Percentiles rank a stretch among this genome's conserved stretches.
Evolutionary conservation across 2,888 invertebrate genomes (phyloP).

Genomic region (Drepana falcataria): DNA sequence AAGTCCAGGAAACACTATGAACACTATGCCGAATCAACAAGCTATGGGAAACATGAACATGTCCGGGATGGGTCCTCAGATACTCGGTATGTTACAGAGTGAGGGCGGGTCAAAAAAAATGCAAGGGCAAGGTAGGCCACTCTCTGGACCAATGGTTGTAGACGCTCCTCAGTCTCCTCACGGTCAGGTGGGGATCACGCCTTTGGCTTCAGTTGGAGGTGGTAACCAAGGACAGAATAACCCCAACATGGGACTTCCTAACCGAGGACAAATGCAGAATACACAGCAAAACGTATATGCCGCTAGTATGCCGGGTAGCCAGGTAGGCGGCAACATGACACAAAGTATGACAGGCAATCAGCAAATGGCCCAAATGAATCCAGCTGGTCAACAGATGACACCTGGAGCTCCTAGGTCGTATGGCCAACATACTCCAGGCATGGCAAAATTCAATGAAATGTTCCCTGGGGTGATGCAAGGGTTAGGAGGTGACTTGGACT

Average conservation of each 20-base stretch:
- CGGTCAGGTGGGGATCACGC: conserved; percentile 25
- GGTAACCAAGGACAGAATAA: conserved; percentile 17
- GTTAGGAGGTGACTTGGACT: conserved; percentile 48
- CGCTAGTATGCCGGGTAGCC: conserved; percentile 15
- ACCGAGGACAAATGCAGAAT: conserved; percentile 19
- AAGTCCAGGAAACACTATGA: conserved; percentile 17
- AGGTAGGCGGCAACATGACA: conserved; percentile 17
- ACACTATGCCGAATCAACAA: conserved; percentile 6
- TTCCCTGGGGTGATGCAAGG: conserved; percentile 61
- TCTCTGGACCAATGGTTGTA: conserved; percentile 21
- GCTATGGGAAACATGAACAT: conserved; percentile 18
- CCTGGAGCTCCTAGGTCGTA: conserved; percentile 19
- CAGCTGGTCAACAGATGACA: conserved; percentile 22
- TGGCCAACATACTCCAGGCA: conserved; percentile 48
- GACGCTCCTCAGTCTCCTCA: conserved; percentile 35
- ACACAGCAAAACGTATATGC: conserved; percentile 25
- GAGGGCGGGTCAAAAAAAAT: conserved; percentile 19
- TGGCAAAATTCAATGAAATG: conserved; percentile 63
- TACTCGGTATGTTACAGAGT: conserved; percentile 52
- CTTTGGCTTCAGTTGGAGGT: conserved; percentile 9
- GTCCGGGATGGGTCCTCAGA: conserved; percentile 54
- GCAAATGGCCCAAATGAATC: conserved; percentile 18
- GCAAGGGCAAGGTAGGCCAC: conserved; percentile 11
- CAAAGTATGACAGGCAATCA: conserved; percentile 5
- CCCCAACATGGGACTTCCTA: conserved; percentile 12